phyloP scores from a whole-genome alignment of 2,113 vertebrate genomes.

The Galbula dea region DNA sequence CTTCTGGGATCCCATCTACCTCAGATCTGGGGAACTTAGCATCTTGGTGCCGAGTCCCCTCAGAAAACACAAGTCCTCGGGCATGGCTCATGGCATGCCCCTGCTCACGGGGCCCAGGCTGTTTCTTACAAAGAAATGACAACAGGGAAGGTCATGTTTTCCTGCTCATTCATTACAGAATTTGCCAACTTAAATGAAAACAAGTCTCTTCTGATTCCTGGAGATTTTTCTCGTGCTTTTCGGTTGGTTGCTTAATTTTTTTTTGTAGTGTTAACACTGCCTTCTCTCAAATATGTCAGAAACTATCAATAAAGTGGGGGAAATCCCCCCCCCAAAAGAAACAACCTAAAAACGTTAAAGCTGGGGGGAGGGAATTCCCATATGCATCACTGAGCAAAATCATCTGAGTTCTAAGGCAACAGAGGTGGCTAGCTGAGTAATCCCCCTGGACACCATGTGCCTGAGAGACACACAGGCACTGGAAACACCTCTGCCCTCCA shows the following conservation, averaged over 20 bases:
- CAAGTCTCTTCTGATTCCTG: neutral
- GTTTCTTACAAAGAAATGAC: neutral
- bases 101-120: rapidly evolving
- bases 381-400: neutral
- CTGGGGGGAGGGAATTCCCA: neutral
- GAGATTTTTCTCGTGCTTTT: neutral
- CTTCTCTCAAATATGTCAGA: neutral
- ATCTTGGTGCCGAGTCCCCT: neutral
- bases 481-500: neutral
- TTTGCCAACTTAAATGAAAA: neutral
- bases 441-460: neutral
- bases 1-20: neutral
- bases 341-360: neutral
- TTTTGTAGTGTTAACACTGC: neutral
- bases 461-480: neutral
- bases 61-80: neutral
- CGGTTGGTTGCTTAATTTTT: neutral
- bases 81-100: neutral
- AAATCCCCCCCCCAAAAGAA: too few relatives aligned
- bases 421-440: neutral
- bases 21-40: neutral
- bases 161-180: neutral
- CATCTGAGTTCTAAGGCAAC: neutral
- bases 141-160: neutral
- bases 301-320: neutral